Evolutionary conservation across 1,140 invertebrate genomes (phyloP), one percentile per base, ranked within the genome.

Genomic region (Sycophaga agraensis): DNA sequence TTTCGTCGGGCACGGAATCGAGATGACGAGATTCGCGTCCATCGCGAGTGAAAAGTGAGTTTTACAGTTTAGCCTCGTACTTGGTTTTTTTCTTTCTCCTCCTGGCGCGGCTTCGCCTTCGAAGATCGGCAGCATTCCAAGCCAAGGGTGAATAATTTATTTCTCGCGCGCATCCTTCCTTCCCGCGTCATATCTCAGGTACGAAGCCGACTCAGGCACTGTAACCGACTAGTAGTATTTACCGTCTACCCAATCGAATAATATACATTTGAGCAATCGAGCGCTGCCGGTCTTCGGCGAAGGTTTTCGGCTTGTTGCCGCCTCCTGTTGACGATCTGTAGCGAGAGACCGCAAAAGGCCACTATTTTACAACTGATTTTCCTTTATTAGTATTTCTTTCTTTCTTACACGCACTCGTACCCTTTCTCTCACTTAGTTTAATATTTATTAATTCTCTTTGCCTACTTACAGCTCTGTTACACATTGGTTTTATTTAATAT

Each of bases 331-430:
- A 17, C 43, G 17, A 46, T 63, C 48, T 21, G 16, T 34, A 12
- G 53, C 19, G 17, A 56, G 4, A 49, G 39, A 63, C 12, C 46
- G 59, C 17, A n/a, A 49, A 61, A 61, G 59, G 59, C 59, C 50
- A 61, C 59, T 61, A 55, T 61, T 61, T 55, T 61, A 55, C 34
- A 61, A 53, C 24, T n/a, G 37, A 11, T 59, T 34, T 42, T 14
- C 11, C 48, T 45, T 35, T 43, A 21, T 31, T n/a, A n/a, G n/a
- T n/a, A n/a, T 42, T 24, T 26, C 9, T 3, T 45, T 45, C 3
- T 3, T 14, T 12, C 4, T 31, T 31, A 17, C 1, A 2, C 24
- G 7, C 34, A 28, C 17, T 3, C 21, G 24, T 2, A 22, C 1
- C 4, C 14, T 49, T 31, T 2, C 19, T 17, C 26, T 49, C 8